Evolutionary conservation across 2,113 vertebrate species (phyloP).

Genomic region (Scomber scombrus): DNA sequence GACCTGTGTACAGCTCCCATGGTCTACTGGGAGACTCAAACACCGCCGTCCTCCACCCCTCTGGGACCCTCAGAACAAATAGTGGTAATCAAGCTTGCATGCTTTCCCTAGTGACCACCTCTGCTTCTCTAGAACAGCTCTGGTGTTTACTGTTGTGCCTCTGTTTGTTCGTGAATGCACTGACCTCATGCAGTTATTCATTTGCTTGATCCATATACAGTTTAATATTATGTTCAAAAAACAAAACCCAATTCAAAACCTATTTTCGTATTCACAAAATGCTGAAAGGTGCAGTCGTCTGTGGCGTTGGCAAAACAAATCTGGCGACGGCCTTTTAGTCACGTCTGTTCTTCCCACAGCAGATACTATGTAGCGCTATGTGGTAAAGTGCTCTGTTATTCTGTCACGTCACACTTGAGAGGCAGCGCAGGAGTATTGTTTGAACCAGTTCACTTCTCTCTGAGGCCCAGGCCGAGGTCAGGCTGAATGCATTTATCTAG

Average conservation of each 20-base stretch:
- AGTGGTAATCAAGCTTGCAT: conserved; percentile 76
- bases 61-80: conserved; percentile 79
- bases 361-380: conserved; percentile 35
- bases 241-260: not conserved
- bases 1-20: conserved; percentile 61
- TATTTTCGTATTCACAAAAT: conserved; percentile 8
- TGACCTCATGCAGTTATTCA: conserved; percentile 12
- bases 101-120: conserved; percentile 68
- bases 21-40: conserved; percentile 33
- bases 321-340: conserved; percentile 24
- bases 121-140: conserved; percentile 38
- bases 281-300: conserved; percentile 22
- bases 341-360: conserved; percentile 35
- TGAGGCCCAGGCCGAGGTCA: conserved; percentile 65
- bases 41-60: conserved; percentile 38
- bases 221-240: not conserved
- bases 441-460: conserved; percentile 57
- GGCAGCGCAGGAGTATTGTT: conserved; percentile 58
- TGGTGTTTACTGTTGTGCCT: conserved; percentile 62
- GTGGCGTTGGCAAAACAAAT: not conserved
- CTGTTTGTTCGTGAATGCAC: conserved; percentile 38
- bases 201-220: conserved; percentile 7
- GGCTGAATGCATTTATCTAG: conserved; percentile 73
- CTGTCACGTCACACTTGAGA: conserved; percentile 49
- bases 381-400: conserved; percentile 45